phyloP scores from a whole-genome alignment of 2,888 invertebrate species.

The Idaea straminata region DNA sequence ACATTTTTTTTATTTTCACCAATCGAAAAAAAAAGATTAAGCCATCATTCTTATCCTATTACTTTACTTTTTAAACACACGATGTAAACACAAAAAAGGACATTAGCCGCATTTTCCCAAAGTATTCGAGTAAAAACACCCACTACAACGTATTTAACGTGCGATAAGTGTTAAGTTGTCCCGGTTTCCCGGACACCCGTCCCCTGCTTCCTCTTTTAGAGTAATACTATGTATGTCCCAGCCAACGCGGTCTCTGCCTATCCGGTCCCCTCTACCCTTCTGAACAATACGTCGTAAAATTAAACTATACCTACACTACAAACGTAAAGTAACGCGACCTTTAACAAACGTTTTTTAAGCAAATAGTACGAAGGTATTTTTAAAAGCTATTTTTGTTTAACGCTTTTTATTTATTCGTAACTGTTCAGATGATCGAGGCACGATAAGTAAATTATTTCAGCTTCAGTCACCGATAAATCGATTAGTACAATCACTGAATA shows the following conservation, averaged over 20 bases:
- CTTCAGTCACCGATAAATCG: not conserved
- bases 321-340: not conserved
- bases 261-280: slow-evolving; percentile 23
- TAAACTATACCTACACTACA: slow-evolving; percentile 12
- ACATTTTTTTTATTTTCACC: too few species aligned
- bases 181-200: slow-evolving; percentile 7
- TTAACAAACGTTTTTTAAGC: too few species aligned
- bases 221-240: slow-evolving; percentile 11
- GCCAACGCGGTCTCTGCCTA: slow-evolving; percentile 16
- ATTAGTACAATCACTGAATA: not conserved
- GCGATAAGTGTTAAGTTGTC: slow-evolving; percentile 1
- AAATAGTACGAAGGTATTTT: not conserved
- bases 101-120: not conserved
- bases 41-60: not conserved
- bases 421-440: not conserved
- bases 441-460: not conserved
- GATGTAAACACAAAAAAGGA: not conserved
- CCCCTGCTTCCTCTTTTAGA: slow-evolving; percentile 22
- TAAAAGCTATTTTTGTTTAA: not conserved
- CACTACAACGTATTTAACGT: slow-evolving; percentile 1
- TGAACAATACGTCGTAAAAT: slow-evolving; percentile 25
- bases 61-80: not conserved
- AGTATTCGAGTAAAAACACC: not conserved
- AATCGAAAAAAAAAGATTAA: not conserved
- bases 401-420: not conserved